phyloP scores from a whole-genome alignment of 2,113 vertebrate species.

The Nematolebias whitei region DNA sequence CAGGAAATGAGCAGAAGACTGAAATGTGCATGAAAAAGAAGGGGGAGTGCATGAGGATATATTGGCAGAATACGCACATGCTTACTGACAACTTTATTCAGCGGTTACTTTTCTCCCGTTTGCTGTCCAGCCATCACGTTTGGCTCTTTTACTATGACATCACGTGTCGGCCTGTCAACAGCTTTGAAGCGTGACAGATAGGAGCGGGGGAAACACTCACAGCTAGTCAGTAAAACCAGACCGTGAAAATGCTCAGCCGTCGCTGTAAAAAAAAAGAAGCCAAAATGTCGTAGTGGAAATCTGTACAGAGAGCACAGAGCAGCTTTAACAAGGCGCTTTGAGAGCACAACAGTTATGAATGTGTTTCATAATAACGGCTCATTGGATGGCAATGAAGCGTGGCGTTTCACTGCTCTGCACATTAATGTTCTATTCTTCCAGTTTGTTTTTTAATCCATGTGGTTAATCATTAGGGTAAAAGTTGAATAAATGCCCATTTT shows the following conservation, averaged over 20 bases:
- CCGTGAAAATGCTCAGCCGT: conserved; percentile 39
- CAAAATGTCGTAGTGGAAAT: conserved; percentile 26
- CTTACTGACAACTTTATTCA: not conserved
- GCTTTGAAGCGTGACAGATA: conserved; percentile 39
- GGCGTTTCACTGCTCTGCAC: conserved; percentile 32
- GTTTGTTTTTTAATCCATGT: conserved; percentile 13
- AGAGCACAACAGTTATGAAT: conserved; percentile 33
- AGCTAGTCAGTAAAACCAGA: conserved; percentile 37
- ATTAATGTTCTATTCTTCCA: conserved; percentile 44
- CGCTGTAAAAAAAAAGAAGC: conserved; percentile 38
- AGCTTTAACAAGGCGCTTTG: conserved; percentile 35
- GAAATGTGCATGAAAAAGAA: conserved; percentile 24
- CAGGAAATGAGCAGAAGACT: no score
- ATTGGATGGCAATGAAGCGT: conserved; percentile 37
- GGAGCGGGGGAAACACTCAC: conserved; percentile 33
- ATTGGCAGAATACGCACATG: conserved; percentile 16
- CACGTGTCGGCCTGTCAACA: conserved; percentile 18
- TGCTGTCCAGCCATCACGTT: conserved; percentile 22
- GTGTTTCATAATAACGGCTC: conserved; percentile 59
- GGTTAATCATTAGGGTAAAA: conserved; percentile 42
- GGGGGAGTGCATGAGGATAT: no score
- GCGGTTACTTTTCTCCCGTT: not conserved
- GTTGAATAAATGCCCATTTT: conserved; percentile 25
- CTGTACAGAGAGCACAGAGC: conserved; percentile 16
- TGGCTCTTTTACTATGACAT: conserved; percentile 46